Percentiles rank a stretch among this genome's conserved stretches.
Evolutionary conservation across 2,113 vertebrate genomes (phyloP).

Genomic region (Labeo catla): DNA sequence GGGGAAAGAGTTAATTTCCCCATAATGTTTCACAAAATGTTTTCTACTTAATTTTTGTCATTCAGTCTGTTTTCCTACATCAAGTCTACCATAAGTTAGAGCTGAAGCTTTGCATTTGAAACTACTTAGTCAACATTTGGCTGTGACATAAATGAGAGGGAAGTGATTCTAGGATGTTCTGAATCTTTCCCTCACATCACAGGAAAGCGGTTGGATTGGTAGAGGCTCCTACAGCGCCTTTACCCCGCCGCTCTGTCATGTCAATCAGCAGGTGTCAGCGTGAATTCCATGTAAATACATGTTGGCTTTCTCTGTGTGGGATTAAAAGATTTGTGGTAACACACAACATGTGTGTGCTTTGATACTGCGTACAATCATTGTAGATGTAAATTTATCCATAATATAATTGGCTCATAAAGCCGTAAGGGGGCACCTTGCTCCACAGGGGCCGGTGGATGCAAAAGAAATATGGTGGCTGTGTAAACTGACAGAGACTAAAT

Average conservation of each 20-base stretch:
- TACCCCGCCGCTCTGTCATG: neutral
- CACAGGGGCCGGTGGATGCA: slow-evolving; percentile 9
- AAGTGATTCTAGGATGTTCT: neutral
- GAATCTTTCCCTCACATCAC: slow-evolving; percentile 1
- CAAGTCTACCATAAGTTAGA: neutral
- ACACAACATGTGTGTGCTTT: slow-evolving; percentile 16
- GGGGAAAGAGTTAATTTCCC: neutral
- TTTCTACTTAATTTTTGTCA: neutral
- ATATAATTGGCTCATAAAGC: slow-evolving; percentile 14
- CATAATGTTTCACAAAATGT: neutral
- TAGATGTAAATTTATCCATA: slow-evolving; percentile 3
- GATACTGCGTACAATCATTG: neutral
- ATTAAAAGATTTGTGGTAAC: neutral
- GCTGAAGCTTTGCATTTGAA: neutral
- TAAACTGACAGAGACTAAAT: slow-evolving; percentile 29
- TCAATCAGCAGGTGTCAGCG: neutral
- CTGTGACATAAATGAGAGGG: slow-evolving; percentile 3
- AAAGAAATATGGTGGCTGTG: slow-evolving; percentile 8
- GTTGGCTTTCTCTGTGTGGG: neutral
- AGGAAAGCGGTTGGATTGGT: neutral
- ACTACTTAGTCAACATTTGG: neutral
- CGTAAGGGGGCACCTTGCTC: neutral
- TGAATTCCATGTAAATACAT: slow-evolving; percentile 17
- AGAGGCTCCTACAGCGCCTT: neutral
- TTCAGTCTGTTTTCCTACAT: neutral